Evolutionary conservation across 2,113 vertebrate genomes (phyloP).

Genomic region (Sigmodon hispidus): DNA sequence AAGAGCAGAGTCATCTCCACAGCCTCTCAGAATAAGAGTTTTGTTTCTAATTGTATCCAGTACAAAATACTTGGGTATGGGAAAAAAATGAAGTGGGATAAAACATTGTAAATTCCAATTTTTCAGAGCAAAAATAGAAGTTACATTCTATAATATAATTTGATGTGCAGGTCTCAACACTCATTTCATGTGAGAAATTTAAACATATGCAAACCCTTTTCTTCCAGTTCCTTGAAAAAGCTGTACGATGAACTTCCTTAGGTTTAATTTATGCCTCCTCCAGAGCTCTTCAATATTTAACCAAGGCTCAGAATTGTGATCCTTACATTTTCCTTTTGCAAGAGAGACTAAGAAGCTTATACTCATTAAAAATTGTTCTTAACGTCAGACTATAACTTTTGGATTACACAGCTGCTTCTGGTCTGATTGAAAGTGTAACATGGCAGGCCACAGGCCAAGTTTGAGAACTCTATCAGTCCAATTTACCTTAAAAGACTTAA

Average conservation of each 20-base stretch:
- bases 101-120: conserved; percentile 31
- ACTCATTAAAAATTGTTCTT: neutral
- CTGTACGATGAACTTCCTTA: conserved; percentile 35
- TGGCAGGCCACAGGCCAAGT: neutral
- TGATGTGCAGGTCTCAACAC: neutral
- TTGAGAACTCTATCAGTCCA: neutral
- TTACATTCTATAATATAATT: neutral
- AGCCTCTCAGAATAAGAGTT: neutral
- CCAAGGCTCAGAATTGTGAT: conserved; percentile 45
- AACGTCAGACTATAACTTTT: neutral
- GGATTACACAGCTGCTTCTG: neutral
- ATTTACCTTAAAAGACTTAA: neutral
- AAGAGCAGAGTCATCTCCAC: neutral
- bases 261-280: conserved; percentile 28
- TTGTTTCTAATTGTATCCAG: conserved; percentile 13
- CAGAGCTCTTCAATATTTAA: conserved; percentile 38
- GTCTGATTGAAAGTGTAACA: neutral
- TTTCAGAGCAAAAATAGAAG: neutral
- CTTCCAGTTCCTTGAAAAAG: conserved; percentile 45
- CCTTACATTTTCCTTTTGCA: conserved; percentile 19
- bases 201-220: conserved; percentile 9
- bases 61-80: conserved; percentile 16
- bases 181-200: conserved; percentile 38
- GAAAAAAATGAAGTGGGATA: conserved; percentile 9
- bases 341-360: neutral